These are phyloP conservation scores for Lumbricus terrestris DNA, from an alignment of 2,888 invertebrate species.

Conservation along the genomic window DNA sequence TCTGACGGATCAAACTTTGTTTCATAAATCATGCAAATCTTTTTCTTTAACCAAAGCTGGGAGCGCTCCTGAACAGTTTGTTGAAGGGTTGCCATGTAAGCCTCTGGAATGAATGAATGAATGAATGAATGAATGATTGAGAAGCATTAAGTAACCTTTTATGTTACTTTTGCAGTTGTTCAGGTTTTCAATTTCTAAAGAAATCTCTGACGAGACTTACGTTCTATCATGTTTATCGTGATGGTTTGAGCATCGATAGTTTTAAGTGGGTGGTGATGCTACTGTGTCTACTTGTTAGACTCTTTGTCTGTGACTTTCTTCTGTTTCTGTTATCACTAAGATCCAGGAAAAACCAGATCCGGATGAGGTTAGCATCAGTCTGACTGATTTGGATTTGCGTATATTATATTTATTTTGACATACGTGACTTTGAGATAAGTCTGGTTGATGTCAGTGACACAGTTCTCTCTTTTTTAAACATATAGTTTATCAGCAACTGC, in stretches of 20 bases:
- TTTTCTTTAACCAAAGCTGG: too few species aligned
- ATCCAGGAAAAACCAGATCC: conserved; percentile 9
- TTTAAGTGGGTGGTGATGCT: not conserved
- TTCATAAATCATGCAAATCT: too few species aligned
- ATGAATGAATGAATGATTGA: too few species aligned
- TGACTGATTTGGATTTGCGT: not conserved
- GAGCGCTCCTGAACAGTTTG: too few species aligned
- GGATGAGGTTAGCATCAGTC: conserved; percentile 11
- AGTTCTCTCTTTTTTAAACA: not conserved
- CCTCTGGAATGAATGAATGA: too few species aligned
- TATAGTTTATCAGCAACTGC: not conserved
- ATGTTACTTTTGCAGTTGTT: not conserved
- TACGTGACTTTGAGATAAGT: not conserved
- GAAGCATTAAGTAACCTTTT: too few species aligned
- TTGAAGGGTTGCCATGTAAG: too few species aligned
- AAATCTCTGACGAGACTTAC: not conserved
- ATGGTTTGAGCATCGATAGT: not conserved
- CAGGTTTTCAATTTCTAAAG: not conserved
- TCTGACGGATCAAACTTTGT: too few species aligned
- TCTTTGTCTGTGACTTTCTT: not conserved
- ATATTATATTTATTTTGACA: not conserved
- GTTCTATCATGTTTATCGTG: not conserved
- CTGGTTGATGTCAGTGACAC: not conserved
- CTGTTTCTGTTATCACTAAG: conserved; percentile 13
- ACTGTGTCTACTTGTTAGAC: not conserved